Evolutionary conservation across 1,140 invertebrate genomes (phyloP), one percentile per base, ranked within the genome.

Genomic region (Procambarus virginalis): DNA sequence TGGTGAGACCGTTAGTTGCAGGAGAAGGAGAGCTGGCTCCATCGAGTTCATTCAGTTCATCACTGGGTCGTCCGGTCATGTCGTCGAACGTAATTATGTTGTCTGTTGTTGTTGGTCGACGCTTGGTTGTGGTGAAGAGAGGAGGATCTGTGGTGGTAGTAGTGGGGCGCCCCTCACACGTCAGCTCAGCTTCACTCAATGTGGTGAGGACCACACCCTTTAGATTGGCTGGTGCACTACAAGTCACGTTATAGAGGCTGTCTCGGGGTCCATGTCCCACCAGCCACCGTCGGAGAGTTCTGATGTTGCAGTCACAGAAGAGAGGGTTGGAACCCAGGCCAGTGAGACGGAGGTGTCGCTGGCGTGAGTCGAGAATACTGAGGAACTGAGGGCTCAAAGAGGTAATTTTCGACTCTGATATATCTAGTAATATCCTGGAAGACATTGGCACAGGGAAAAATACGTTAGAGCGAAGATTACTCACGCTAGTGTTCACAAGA

Each of bases 401-500:
- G 6, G 95, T 95, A 70, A 98, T 94, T 93, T 96, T 96, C 92
- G 96, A 97, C 12, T 96, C 96, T n/a, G 95, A 95, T 0, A 98
- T 95, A 93, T 98, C 96, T 1, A 98, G 94, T 9, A 94, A 95
- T 22, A 98, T 95, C 85, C 96, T 95, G 0, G 97, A 97, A 4
- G 97, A 98, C 92, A 97, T 95, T 1, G 98, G 98, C n/a, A 98
- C 95, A 0, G 97, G 97, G 92, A 98, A 97, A 81, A 98, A 95
- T 45, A 98, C 93, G 1, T 97, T 96, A 6, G 97, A 96, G 3
- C 97, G 97, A 88, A 98, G 94, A 0, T 95, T 94, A 51, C 95
- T 95, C 2, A 98, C 93, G 2, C 97, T 97, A 2, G 97, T 98
- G 93, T 98, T 97, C 20, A 95, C 95, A 14, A 98, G 93, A 79